A percentile compares a stretch with the other conserved stretches of the same genome.
phyloP scores from a whole-genome alignment of 2,113 vertebrate genomes.

The Gymnogyps californianus region DNA sequence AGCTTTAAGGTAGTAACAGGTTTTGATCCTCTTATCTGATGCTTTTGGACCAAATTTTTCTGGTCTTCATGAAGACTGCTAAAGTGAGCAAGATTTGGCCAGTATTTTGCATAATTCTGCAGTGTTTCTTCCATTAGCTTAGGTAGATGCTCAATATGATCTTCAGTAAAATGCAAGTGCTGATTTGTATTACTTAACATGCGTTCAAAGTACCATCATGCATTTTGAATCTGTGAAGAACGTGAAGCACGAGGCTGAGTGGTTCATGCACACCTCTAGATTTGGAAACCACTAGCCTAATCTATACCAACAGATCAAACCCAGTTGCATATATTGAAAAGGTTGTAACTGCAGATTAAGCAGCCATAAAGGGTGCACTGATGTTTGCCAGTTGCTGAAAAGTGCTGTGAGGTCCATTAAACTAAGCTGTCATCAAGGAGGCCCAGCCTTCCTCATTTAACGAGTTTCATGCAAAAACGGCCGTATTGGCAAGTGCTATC shows the following conservation, averaged over 20 bases:
- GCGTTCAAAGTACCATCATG: not conserved
- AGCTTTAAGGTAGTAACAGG: not conserved
- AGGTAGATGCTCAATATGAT: not conserved
- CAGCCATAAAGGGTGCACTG: not conserved
- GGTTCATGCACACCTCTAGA: not conserved
- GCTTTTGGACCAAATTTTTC: slow-evolving; percentile 14
- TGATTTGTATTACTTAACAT: not conserved
- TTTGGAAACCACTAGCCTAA: slow-evolving; percentile 15
- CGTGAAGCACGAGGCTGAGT: not conserved
- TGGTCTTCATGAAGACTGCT: not conserved
- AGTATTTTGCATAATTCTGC: not conserved
- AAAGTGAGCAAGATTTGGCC: not conserved
- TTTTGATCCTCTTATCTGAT: slow-evolving; percentile 32
- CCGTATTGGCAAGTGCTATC: not conserved
- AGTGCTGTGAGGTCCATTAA: not conserved
- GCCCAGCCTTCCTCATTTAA: not conserved
- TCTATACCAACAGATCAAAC: not conserved
- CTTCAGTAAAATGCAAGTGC: not conserved
- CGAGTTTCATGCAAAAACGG: not conserved
- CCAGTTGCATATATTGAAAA: not conserved
- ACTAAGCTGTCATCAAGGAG: not conserved
- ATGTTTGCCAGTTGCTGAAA: not conserved
- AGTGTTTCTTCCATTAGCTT: not conserved
- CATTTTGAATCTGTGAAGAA: not conserved
- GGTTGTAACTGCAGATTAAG: not conserved